These are phyloP conservation scores for Chironomus tepperi DNA, from an alignment of 1,140 invertebrate species.

Conservation along the genomic window DNA sequence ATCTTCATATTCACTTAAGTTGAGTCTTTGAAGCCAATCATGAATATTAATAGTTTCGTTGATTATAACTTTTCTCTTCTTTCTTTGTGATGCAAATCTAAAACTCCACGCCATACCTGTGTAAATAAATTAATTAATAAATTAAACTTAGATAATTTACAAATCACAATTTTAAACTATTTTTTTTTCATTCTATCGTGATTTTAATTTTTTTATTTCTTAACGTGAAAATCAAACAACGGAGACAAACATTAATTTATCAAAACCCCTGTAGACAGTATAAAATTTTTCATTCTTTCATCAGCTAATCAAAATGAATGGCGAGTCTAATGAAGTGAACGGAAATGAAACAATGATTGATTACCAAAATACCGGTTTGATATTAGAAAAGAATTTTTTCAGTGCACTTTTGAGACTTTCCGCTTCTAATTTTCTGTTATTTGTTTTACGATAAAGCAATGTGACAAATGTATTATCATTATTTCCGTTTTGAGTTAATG, in stretches of 20 bases:
- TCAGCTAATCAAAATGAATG: conserved; percentile 19
- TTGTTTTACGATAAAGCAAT: not conserved
- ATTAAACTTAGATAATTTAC: not conserved
- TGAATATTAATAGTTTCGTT: conserved; percentile 29
- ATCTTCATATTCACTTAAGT: conserved; percentile 36
- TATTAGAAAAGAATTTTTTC: not conserved
- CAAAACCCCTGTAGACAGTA: not conserved
- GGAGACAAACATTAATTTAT: not conserved
- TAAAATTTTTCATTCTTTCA: not conserved
- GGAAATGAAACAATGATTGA: conserved; percentile 22
- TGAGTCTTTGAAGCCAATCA: conserved; percentile 35
- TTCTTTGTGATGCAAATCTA: conserved; percentile 32
- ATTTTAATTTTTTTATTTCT: not conserved
- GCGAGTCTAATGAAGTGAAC: not conserved
- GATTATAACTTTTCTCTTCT: conserved; percentile 26
- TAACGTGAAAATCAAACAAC: not conserved
- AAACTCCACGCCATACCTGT: conserved; percentile 39
- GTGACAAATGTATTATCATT: not conserved
- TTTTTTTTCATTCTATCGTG: no score
- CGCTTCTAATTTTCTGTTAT: not conserved
- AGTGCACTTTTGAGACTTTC: not conserved
- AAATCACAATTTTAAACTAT: no score
- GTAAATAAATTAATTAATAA: conserved; percentile 28
- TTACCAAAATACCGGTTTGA: not conserved
- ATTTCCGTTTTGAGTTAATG: not conserved